Conservation (phyloP, 1,140 invertebrate genomes). For the Agraylea sexmaculata region DNA sequence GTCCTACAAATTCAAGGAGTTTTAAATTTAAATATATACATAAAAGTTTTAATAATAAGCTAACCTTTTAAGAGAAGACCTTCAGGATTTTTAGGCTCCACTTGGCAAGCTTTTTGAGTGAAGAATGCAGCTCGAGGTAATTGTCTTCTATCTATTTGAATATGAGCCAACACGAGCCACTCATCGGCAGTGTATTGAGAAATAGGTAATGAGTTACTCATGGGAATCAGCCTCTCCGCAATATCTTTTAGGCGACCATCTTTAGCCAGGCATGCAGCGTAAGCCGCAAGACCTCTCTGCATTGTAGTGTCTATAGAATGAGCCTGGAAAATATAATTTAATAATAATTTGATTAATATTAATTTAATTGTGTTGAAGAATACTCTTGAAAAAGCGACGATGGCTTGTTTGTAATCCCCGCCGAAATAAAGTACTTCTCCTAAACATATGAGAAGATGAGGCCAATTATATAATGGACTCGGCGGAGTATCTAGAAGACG, state of each 20-base stretch:
- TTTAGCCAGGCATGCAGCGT: conserved; percentile 17
- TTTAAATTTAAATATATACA: not conserved
- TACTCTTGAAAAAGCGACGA: conserved; percentile 31
- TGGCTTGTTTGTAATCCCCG: conserved; percentile 29
- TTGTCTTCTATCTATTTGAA: conserved; percentile 10
- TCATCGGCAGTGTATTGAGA: conserved; percentile 15
- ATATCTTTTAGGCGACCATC: conserved; percentile 15
- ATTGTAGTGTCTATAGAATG: conserved; percentile 13
- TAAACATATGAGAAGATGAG: conserved; percentile 11
- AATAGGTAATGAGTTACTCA: conserved; percentile 8
- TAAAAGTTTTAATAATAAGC: not conserved
- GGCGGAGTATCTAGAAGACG: conserved; percentile 13
- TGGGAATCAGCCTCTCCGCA: conserved; percentile 8
- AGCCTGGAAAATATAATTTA: conserved; percentile 10
- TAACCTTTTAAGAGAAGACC: conserved; percentile 55
- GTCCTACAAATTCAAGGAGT: conserved; percentile 27
- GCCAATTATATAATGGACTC: conserved; percentile 13
- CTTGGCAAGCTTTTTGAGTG: conserved; percentile 30
- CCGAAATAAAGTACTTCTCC: conserved; percentile 18
- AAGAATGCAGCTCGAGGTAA: conserved; percentile 28
- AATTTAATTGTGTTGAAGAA: conserved; percentile 6
- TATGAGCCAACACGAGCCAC: conserved; percentile 18
- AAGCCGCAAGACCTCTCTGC: conserved; percentile 16
- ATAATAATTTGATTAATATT: not conserved
- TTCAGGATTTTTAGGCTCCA: conserved; percentile 44